These are phyloP conservation scores for Therioaphis trifolii DNA, from an alignment of 2,888 invertebrate species.

Conservation along the genomic window DNA sequence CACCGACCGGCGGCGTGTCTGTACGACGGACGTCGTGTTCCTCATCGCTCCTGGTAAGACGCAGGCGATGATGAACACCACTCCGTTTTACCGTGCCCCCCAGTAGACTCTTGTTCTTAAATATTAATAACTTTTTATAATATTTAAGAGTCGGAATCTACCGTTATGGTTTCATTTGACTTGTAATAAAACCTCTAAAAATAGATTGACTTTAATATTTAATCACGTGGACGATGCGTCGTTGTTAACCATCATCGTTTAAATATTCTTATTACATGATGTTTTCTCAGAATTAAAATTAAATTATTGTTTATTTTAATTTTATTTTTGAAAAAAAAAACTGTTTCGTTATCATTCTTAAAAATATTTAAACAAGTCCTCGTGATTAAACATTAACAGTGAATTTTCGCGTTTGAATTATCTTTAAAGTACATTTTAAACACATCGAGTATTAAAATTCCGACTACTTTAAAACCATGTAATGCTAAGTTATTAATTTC, in stretches of 20 bases:
- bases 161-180: background rate
- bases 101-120: conserved; percentile 10
- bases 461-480: too few species aligned
- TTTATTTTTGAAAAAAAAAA: background rate
- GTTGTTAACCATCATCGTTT: background rate
- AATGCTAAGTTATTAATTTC: too few species aligned
- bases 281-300: conserved; percentile 12
- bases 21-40: too few species aligned
- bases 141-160: too few species aligned
- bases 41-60: too few species aligned
- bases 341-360: background rate
- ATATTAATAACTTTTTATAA: conserved; percentile 7
- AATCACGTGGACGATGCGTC: background rate
- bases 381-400: background rate
- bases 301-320: background rate
- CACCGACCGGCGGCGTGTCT: too few species aligned
- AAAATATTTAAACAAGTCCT: conserved; percentile 19
- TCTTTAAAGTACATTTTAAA: too few species aligned
- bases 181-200: too few species aligned
- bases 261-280: conserved; percentile 1
- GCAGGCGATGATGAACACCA: too few species aligned
- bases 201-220: background rate
- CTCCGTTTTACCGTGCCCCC: too few species aligned
- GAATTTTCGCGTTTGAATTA: background rate
- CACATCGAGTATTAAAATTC: too few species aligned